A percentile compares a stretch with the other conserved stretches of the same genome.
phyloP scores from a whole-genome alignment of 2,113 vertebrate genomes.

The Pleuronectes platessa region DNA sequence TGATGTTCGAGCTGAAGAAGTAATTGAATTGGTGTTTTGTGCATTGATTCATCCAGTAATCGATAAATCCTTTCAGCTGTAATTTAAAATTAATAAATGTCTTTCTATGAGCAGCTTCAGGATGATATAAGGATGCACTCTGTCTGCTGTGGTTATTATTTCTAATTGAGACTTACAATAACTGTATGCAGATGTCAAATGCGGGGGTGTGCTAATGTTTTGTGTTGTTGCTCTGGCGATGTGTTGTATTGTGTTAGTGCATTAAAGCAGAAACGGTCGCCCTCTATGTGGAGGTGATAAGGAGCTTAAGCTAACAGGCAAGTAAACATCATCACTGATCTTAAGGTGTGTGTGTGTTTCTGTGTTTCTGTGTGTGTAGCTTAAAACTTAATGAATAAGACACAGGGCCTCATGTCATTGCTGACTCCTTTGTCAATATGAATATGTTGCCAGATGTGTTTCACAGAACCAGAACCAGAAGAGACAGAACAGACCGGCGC shows the following conservation, averaged over 20 bases:
- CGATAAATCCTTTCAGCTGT: too few relatives aligned
- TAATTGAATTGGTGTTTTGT: too few relatives aligned
- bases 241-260: constrained; percentile 30
- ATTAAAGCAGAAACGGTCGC: constrained; percentile 20
- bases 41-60: too few relatives aligned
- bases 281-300: constrained; percentile 28
- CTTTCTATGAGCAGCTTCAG: neutral
- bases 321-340: constrained; percentile 37
- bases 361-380: neutral
- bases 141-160: neutral
- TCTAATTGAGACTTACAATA: neutral
- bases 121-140: neutral
- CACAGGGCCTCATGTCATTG: neutral
- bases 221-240: constrained; percentile 3
- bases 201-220: neutral
- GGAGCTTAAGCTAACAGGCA: constrained; percentile 5
- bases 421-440: neutral
- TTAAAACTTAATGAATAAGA: constrained; percentile 12
- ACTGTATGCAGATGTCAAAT: neutral
- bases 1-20: too few relatives aligned
- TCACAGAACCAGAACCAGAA: neutral
- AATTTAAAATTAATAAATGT: too few relatives aligned
- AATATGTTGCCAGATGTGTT: neutral
- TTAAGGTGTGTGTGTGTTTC: neutral
- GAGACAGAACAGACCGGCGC: neutral